Evolutionary conservation across 2,113 vertebrate genomes (phyloP).

Genomic region (Dasyurus viverrinus): DNA sequence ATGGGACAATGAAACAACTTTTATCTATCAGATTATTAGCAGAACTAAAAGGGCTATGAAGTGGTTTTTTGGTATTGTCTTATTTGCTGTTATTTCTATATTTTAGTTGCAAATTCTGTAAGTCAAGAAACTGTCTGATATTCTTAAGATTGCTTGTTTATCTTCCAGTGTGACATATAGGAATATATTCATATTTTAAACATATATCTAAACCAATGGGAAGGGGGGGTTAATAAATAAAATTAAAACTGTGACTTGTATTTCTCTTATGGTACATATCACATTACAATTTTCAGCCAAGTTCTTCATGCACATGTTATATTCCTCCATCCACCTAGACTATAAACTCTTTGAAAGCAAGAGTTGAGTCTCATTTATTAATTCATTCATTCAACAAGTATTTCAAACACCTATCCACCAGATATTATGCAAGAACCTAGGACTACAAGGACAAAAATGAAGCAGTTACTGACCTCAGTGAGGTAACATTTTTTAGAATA

Average conservation of each 20-base stretch:
- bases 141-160: conserved; percentile 11
- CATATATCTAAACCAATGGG: neutral
- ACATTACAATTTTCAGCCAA: neutral
- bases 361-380: neutral
- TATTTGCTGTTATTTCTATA: neutral
- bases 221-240: conserved; percentile 23
- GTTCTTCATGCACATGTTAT: neutral
- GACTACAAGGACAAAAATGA: neutral
- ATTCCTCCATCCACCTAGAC: neutral
- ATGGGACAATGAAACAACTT: conserved; percentile 19
- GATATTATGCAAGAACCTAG: neutral
- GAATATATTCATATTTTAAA: conserved; percentile 37
- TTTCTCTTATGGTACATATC: neutral
- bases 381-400: neutral
- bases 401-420: neutral
- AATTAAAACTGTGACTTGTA: neutral
- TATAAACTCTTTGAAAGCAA: neutral
- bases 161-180: neutral
- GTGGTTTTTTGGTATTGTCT: neutral
- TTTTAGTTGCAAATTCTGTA: conserved; percentile 2
- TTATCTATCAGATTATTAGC: neutral
- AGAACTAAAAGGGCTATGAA: neutral
- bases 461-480: neutral
- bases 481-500: neutral
- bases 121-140: neutral